Percentiles rank a stretch among this genome's conserved stretches.
phyloP scores from a whole-genome alignment of 2,888 invertebrate genomes.

The Dugesia japonica region DNA sequence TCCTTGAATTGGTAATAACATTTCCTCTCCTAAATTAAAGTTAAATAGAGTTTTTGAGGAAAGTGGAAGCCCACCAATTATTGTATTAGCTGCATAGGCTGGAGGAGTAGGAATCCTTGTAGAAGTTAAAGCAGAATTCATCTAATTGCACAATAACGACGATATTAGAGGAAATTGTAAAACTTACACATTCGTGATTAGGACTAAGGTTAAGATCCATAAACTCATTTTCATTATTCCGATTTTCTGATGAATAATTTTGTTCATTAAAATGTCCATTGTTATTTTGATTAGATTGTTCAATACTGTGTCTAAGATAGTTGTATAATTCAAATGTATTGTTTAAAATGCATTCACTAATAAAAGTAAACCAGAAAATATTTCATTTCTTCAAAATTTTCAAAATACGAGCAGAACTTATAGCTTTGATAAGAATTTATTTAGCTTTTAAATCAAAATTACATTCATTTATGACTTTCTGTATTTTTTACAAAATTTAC shows the following conservation, averaged over 20 bases:
- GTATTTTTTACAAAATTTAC: too few relatives aligned
- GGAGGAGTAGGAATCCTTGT: neutral
- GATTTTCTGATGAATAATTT: neutral
- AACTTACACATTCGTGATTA: neutral
- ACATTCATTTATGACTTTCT: too few relatives aligned
- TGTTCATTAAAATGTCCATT: neutral
- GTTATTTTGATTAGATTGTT: neutral
- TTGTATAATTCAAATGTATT: too few relatives aligned
- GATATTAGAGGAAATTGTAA: neutral
- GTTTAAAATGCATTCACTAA: too few relatives aligned
- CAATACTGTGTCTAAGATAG: neutral
- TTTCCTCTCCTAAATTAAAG: neutral
- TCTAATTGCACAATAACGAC: neutral
- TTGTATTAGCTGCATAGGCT: neutral
- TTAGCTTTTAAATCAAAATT: too few relatives aligned
- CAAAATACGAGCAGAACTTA: too few relatives aligned
- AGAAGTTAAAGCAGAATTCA: neutral
- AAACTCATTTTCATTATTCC: neutral
- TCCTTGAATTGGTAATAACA: conserved; percentile 20
- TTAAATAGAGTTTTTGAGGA: neutral
- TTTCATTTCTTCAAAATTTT: too few relatives aligned
- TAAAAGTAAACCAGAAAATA: too few relatives aligned
- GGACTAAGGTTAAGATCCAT: neutral
- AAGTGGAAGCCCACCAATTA: neutral
- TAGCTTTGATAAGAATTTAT: too few relatives aligned